Percentiles rank a stretch among this genome's conserved stretches.
Conservation (phyloP, 2,113 vertebrate species). For the Bolborhynchus lineola region DNA sequence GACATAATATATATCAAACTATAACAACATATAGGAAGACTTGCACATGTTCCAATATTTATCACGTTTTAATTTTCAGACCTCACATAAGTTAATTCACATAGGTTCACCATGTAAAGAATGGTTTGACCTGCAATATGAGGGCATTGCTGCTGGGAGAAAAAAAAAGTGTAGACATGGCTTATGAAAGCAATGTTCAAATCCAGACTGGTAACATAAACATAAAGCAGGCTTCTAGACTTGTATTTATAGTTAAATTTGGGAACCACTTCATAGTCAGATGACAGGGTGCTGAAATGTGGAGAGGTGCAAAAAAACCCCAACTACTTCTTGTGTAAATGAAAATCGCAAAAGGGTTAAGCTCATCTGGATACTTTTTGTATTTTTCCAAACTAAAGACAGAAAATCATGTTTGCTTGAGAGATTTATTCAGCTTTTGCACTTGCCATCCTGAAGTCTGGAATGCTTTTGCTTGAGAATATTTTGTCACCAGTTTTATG, state of each 20-base stretch:
- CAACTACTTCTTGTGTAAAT: neutral
- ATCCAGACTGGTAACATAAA: neutral
- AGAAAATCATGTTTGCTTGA: neutral
- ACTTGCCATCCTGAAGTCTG: neutral
- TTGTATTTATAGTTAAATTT: slow-evolving; percentile 1
- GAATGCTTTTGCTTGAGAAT: neutral
- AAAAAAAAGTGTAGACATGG: neutral
- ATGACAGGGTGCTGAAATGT: slow-evolving; percentile 9
- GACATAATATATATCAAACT: neutral
- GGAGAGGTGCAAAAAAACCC: neutral
- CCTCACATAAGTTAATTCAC: neutral
- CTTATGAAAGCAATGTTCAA: neutral
- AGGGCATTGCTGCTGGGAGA: neutral
- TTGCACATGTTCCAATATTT: neutral
- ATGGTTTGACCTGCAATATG: neutral
- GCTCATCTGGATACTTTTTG: neutral
- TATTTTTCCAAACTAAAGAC: neutral
- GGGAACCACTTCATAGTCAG: neutral
- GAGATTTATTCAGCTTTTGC: neutral
- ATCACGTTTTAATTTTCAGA: neutral
- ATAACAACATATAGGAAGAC: neutral
- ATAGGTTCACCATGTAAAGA: neutral
- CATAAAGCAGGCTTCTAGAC: neutral
- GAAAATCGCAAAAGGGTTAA: neutral
- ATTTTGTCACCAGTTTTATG: neutral